Base-by-base conservation (phyloP, 2,797 vertebrate genomes). In the Spatula versicolor region DNA sequence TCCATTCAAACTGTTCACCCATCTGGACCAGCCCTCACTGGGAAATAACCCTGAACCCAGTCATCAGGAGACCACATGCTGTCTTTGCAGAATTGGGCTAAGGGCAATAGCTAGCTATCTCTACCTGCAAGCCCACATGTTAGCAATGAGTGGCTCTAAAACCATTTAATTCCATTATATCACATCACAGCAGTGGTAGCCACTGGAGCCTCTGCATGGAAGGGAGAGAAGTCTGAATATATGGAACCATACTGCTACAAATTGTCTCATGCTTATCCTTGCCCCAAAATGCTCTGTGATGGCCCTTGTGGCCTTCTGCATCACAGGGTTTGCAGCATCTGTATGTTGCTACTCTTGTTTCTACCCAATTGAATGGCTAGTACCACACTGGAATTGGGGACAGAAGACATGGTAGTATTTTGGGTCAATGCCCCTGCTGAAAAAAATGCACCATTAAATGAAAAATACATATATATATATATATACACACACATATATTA, bases 1-100 rank as follows among this genome's bases (percentile, higher is more conserved):
- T 90, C 69, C 72, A 66, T 93, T 96, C 93, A 92, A 88, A 95
- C 79, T 88, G 88, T 55, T 92, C 85, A 90, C 68, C 78, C 88
- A 88, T 83, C 77, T 96, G 83, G 75, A 88, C 80, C 41, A 75
- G 7, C 13, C 56, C 48, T 96, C 2, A 0, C 67, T 90, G 76
- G 80, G 85, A 94, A 95, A 93, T 77, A 92, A 66, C 83, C 56
- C 63, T 71, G 68, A 85, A 66, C 45, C 30, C 48, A 68, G 52
- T 12, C 67, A 83, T 82, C 80, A 91, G 71, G 64, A 63, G 91
- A 73, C 68, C 75, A 62, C 72, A 84, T 59, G 71, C 81, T 95
- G 68, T 63, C 64, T 91, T 77, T 58, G 64, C 56, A 68, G 80
- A 79, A 90, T 7, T 71, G 67, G 21, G 30, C 43, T 88, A 30